Percentiles rank a stretch among this genome's conserved stretches.
Evolutionary conservation across 2,113 vertebrate genomes (phyloP).

Genomic region (Bujurquina vittata): DNA sequence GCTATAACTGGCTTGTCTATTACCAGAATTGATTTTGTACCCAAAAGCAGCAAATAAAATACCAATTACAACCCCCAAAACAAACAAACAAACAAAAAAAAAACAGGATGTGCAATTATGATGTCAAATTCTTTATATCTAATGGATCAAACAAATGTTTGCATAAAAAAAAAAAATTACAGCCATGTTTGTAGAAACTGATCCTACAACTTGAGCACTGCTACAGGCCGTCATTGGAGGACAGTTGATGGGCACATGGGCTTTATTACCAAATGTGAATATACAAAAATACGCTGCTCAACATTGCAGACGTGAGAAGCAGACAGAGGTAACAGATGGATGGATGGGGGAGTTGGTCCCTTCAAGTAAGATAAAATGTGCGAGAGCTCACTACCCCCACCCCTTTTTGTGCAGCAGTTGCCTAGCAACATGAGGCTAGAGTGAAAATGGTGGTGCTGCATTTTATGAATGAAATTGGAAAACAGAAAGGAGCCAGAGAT

Average conservation of each 20-base stretch:
- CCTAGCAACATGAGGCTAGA: slow-evolving; percentile 71
- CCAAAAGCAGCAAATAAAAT: too few species aligned
- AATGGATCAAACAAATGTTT: neutral
- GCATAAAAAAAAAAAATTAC: neutral
- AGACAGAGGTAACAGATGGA: slow-evolving; percentile 48
- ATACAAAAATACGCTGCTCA: neutral
- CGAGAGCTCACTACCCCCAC: slow-evolving; percentile 34
- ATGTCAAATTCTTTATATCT: neutral
- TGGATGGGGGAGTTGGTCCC: slow-evolving; percentile 35
- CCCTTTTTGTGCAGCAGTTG: slow-evolving; percentile 63
- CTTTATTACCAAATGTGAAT: neutral
- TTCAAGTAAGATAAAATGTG: slow-evolving; percentile 51
- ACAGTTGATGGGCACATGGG: neutral
- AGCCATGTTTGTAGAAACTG: neutral
- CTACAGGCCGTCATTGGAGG: neutral
- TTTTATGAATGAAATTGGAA: slow-evolving; percentile 81
- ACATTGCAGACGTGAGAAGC: slow-evolving; percentile 15
- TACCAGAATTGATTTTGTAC: too few species aligned
- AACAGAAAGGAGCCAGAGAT: slow-evolving; percentile 23
- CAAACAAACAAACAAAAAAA: neutral
- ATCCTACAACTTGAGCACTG: neutral
- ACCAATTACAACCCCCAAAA: neutral
- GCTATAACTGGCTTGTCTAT: neutral
- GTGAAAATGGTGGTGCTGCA: slow-evolving; percentile 69
- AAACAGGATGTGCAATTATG: neutral